Evolutionary conservation across 2,113 vertebrate species (phyloP), one percentile per base, ranked within the genome.

Genomic region (Lycocorax pyrrhopterus): DNA sequence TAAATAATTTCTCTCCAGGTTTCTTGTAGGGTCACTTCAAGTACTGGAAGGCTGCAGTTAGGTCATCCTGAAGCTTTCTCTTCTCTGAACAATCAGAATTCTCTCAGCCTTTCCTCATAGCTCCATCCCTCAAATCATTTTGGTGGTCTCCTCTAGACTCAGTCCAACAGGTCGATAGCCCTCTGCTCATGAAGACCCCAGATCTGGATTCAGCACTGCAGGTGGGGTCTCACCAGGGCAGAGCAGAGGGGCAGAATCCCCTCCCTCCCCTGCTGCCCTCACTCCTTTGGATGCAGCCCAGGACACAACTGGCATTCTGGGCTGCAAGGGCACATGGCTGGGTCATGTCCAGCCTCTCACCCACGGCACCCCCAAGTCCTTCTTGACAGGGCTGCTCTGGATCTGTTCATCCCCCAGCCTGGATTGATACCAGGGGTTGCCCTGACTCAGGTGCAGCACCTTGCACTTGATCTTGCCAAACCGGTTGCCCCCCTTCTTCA

Each of bases 391-490:
- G 39, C n/a, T 62, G 30, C n/a, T 47, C 56, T 62, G 23, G 19
- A 12, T 53, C 29, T 62, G 5, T 20, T 55, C 16, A 47, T 71
- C 5, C 8, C 23, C 13, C 23, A 47, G 8, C 10, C 22, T 46
- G 19, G 39, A 29, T 0, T 39, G 55, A 30, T 7, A 30, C 10
- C 0, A 0, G 7, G 7, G 3, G 3, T 13, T 46, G 13, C 12
- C 39, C 29, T 11, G 5, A 30, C 44, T 2, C 25, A n/a, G 12
- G 13, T n/a, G 6, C 16, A 77, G 37, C 27, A 27, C 22, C 29
- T 27, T 29, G n/a, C 7, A 30, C 7, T n/a, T 26, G 29, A 4
- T 47, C 30, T 55, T 71, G 47, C 16, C n/a, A 62, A 71, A 55
- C 13, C 12, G 19, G n/a, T 46, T 49, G 5, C 2, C 4, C 7